phyloP scores from a whole-genome alignment of 2,888 invertebrate genomes.

The Pemphredon lugubris region DNA sequence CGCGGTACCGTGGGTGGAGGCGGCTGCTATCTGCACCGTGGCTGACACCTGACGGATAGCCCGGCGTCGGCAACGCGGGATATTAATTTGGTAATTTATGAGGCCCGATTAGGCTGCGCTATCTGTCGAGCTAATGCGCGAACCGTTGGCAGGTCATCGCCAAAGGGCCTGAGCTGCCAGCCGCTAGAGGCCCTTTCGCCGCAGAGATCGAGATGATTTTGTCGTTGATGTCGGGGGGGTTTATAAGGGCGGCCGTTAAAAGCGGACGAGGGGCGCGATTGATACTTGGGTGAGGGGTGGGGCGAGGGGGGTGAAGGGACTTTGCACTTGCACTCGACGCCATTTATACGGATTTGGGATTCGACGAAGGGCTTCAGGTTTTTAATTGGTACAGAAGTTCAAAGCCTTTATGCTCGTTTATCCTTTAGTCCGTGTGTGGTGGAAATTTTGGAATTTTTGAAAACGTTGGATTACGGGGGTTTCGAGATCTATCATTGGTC shows the following conservation, averaged over 20 bases:
- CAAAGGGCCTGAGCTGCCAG: slow-evolving; percentile 64
- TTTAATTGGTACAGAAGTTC: too few relatives aligned
- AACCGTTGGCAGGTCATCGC: slow-evolving; percentile 79
- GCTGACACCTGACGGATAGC: slow-evolving; percentile 80
- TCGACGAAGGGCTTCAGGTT: too few relatives aligned
- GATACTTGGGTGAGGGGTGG: too few relatives aligned
- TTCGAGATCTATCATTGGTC: too few relatives aligned
- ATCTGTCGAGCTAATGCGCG: slow-evolving; percentile 79
- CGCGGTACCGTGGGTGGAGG: slow-evolving; percentile 63
- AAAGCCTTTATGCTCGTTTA: too few relatives aligned
- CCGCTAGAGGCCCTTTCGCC: slow-evolving; percentile 65
- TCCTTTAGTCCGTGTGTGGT: too few relatives aligned
- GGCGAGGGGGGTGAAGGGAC: too few relatives aligned
- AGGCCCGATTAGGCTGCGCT: slow-evolving; percentile 79
- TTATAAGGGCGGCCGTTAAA: not conserved
- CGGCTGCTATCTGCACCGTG: slow-evolving; percentile 74
- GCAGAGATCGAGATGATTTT: slow-evolving; percentile 30
- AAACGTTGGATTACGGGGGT: too few relatives aligned
- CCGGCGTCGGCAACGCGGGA: slow-evolving; percentile 76
- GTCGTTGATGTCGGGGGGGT: not conserved
- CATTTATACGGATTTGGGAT: too few relatives aligned
- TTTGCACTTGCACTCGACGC: too few relatives aligned
- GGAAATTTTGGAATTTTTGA: too few relatives aligned
- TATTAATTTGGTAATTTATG: slow-evolving; percentile 81
- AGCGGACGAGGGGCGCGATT: too few relatives aligned